A percentile compares a stretch with the other conserved stretches of the same genome.
phyloP scores from a whole-genome alignment of 2,113 vertebrate genomes.

The Crotalus tigris region DNA sequence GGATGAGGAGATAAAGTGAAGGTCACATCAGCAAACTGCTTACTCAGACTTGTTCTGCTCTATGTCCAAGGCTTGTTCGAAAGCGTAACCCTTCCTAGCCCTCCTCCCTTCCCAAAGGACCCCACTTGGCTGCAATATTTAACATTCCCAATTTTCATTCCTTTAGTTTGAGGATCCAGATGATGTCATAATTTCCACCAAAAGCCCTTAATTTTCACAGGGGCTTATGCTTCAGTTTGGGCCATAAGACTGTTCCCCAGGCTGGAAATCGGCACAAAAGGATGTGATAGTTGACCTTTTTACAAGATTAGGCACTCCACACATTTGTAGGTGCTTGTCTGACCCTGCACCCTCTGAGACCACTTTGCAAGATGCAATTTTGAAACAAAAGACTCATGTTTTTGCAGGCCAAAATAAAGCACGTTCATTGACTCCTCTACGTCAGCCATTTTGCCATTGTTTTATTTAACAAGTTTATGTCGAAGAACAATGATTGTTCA shows the following conservation, averaged over 20 bases:
- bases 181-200: constrained; percentile 46
- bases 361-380: not conserved
- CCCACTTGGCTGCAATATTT: constrained; percentile 27
- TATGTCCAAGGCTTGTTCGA: not conserved
- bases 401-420: not conserved
- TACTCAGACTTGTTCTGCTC: not conserved
- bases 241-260: constrained; percentile 16
- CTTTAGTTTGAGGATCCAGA: constrained; percentile 30
- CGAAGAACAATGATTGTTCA: not conserved
- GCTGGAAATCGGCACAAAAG: not conserved
- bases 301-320: not conserved
- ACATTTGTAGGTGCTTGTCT: not conserved
- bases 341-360: not conserved
- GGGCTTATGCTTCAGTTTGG: constrained; percentile 19
- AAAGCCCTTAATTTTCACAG: constrained; percentile 43
- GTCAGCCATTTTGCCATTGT: constrained; percentile 11
- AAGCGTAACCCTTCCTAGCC: constrained; percentile 6
- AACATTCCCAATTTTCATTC: constrained; percentile 34
- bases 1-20: not conserved
- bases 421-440: not conserved
- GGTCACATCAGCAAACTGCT: not conserved
- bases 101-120: constrained; percentile 11
- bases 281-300: constrained; percentile 25
- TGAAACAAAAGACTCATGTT: not conserved
- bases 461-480: not conserved